Percentiles rank a stretch among this genome's conserved stretches.
Conservation (phyloP, 2,888 invertebrate species). For the Agrotis clavis region DNA sequence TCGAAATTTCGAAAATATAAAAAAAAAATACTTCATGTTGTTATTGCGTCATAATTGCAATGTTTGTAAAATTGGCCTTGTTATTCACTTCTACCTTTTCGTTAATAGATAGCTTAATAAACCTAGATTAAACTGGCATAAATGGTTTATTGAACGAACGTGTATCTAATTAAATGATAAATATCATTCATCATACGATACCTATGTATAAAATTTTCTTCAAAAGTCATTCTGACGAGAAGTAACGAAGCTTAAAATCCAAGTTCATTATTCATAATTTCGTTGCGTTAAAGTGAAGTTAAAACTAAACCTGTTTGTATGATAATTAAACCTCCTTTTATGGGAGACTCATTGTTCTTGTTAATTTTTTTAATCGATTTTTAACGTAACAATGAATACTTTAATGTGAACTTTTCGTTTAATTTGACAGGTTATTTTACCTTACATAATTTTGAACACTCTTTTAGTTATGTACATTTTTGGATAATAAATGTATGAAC, state of each 20-base stretch:
- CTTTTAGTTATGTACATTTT: neutral
- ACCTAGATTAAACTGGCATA: too few relatives aligned
- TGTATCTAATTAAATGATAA: conserved; percentile 10
- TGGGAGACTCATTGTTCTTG: conserved; percentile 81
- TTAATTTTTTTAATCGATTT: conserved; percentile 63
- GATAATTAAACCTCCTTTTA: conserved; percentile 81
- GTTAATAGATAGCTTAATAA: too few relatives aligned
- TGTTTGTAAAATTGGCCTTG: too few relatives aligned
- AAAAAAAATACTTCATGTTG: too few relatives aligned
- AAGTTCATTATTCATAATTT: conserved; percentile 87
- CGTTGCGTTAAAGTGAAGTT: conserved; percentile 80
- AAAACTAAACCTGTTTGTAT: conserved; percentile 82
- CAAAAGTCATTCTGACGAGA: conserved; percentile 70
- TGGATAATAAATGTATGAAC: neutral
- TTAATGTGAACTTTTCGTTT: conserved; percentile 33
- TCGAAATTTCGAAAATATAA: too few relatives aligned
- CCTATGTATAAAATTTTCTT: conserved; percentile 64
- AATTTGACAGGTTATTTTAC: conserved; percentile 44
- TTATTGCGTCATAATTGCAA: too few relatives aligned
- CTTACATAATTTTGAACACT: conserved; percentile 15
- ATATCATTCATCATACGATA: conserved; percentile 23
- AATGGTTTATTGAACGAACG: too few relatives aligned
- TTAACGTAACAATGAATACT: conserved; percentile 52
- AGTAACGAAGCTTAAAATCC: conserved; percentile 87
- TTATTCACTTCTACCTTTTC: too few relatives aligned